Base-by-base conservation (phyloP, 2,113 vertebrate species). In the Urocitellus parryii region DNA sequence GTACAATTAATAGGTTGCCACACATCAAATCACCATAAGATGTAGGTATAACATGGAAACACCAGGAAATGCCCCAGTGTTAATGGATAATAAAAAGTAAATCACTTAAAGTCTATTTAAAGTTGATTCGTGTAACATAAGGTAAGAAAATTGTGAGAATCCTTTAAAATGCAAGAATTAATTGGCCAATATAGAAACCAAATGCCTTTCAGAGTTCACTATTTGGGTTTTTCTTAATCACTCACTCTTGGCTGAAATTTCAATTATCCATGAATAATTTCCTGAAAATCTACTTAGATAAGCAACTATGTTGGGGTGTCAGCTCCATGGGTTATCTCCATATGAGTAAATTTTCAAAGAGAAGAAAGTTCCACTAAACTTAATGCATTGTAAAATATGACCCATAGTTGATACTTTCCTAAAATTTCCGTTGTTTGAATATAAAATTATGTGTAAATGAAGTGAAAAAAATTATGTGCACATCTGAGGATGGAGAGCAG, bases 181-280 rank as follows among this genome's bases (percentile, higher is more conserved):
- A 82, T 61, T 74, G 51, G 9, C 79, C 39, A 70, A 51, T 34
- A 76, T 92, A 70, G 86, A 83, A 97, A 70, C 85, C 29, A 89
- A 83, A 67, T 85, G 24, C 0, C 17, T 67, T 13, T 76, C 39
- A 2, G 18, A 76, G 48, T 80, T 79, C 79, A 37, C 34, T 37
- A 42, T 29, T 85, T 80, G 42, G 4, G 42, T 91, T 88, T 9
- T 83, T 51, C 20, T 34, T 39, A 32, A 34, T 70, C 5, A 53
- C 12, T 65, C 58, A 92, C 7, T 85, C 22, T 53, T 78, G 81
- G 51, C 58, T 11, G 72, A 85, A 92, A 90, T 73, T 58, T 96
- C 8, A 77, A 17, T 58, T 72, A 72, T 72, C 1, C 32, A 39
- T 32, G 25, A 92, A 51, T 76, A 81, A 53, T 56, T 85, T 39